Percentiles rank a stretch among this genome's conserved stretches.
Evolutionary conservation across 92 coral and sea anemone species (phyloP).

Genomic region (Parazoanthus atlanticus): DNA sequence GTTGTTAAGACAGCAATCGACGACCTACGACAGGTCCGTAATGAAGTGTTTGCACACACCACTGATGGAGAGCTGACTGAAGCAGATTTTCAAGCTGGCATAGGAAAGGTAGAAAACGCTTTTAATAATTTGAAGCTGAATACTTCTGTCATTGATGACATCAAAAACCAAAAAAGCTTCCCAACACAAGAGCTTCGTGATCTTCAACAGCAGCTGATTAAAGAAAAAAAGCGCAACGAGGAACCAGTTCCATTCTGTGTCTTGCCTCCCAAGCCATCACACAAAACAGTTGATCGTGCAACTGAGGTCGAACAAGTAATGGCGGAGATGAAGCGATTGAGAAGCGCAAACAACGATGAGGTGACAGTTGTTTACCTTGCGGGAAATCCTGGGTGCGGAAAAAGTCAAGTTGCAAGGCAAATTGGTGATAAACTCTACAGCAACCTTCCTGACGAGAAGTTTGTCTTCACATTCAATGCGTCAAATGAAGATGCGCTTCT

Average conservation of each 20-base stretch:
- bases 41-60: conserved; percentile 41
- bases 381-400: conserved; percentile 56
- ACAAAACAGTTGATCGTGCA: not conserved
- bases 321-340: conserved; percentile 2
- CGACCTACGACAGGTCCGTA: conserved; percentile 45
- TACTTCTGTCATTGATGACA: conserved; percentile 9
- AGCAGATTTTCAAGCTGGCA: conserved; percentile 29
- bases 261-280: conserved; percentile 42
- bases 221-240: conserved; percentile 6
- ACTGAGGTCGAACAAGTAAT: not conserved
- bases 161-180: conserved; percentile 29
- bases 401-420: conserved; percentile 44
- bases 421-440: conserved; percentile 18
- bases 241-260: conserved; percentile 19
- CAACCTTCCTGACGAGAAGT: not conserved
- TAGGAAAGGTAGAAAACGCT: conserved; percentile 24
- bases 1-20: not conserved
- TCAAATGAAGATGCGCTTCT: conserved; percentile 41
- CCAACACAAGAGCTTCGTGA: conserved; percentile 17
- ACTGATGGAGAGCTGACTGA: conserved; percentile 34
- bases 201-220: not conserved
- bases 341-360: not conserved
- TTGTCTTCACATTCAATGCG: conserved; percentile 57
- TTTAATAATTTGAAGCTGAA: conserved; percentile 27
- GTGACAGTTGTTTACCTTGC: conserved; percentile 42